These are phyloP conservation scores for Cybosia mesomella DNA, from an alignment of 2,888 invertebrate genomes.

Conservation along the genomic window DNA sequence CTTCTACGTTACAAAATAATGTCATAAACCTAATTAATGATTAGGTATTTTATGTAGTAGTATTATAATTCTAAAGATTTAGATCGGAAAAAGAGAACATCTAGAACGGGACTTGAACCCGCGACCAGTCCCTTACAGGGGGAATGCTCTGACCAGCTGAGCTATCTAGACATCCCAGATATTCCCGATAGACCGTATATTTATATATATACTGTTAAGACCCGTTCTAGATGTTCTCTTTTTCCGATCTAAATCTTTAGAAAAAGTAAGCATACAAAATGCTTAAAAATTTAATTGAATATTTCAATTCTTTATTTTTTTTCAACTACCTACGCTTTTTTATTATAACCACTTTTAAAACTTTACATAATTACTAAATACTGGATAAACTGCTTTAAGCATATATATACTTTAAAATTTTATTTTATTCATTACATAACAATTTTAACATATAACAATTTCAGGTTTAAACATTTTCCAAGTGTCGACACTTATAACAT, in stretches of 20 bases:
- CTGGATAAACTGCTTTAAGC: background rate
- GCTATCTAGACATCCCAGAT: too few species aligned
- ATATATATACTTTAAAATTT: background rate
- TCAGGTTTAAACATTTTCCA: background rate
- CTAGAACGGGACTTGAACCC: too few species aligned
- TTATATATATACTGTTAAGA: too few species aligned
- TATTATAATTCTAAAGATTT: too few species aligned
- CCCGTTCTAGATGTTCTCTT: too few species aligned
- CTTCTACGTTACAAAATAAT: background rate
- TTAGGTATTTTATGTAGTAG: background rate
- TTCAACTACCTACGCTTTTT: background rate
- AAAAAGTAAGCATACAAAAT: too few species aligned
- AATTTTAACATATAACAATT: background rate
- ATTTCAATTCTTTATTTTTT: background rate
- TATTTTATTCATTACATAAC: background rate
- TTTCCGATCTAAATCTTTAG: too few species aligned
- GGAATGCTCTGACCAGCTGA: too few species aligned
- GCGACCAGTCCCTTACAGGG: too few species aligned
- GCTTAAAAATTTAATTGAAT: too few species aligned
- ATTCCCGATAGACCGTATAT: too few species aligned
- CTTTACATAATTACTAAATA: slow-evolving; percentile 1
- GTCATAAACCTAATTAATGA: background rate
- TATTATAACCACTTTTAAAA: background rate
- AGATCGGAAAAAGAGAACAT: too few species aligned
- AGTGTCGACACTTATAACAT: background rate